Percentiles rank a stretch among this genome's conserved stretches.
phyloP scores from a whole-genome alignment of 2,888 invertebrate genomes.

The Metallyticus violacea region DNA sequence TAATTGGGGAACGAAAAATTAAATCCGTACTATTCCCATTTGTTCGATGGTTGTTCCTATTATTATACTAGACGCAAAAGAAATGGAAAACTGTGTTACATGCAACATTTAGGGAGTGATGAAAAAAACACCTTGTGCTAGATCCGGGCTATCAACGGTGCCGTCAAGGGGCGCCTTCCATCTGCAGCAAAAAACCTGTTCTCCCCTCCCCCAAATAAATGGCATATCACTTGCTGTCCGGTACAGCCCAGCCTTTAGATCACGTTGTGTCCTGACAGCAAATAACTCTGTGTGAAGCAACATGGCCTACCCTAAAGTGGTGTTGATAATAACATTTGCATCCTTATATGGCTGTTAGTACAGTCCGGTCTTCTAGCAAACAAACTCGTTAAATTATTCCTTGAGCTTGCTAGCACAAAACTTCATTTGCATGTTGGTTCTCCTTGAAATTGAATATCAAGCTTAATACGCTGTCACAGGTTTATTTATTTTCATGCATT shows the following conservation, averaged over 20 bases:
- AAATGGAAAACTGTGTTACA: no score
- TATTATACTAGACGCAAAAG: no score
- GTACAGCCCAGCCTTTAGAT: background rate
- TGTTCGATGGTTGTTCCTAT: no score
- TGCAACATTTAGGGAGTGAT: no score
- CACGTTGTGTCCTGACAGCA: constrained; percentile 4
- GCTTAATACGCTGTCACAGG: background rate
- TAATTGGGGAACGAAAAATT: no score
- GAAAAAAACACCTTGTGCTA: no score
- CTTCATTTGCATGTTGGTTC: background rate
- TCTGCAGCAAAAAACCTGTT: background rate
- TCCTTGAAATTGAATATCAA: background rate
- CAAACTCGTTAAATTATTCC: no score
- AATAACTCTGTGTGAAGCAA: constrained; percentile 4
- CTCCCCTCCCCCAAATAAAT: background rate
- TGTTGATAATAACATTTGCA: background rate
- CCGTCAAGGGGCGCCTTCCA: background rate
- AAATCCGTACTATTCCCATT: no score
- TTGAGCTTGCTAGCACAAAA: background rate
- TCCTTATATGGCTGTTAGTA: background rate
- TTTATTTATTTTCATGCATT: background rate
- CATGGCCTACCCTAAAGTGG: constrained; percentile 5
- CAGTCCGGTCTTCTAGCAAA: background rate
- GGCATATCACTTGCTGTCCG: background rate
- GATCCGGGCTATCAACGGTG: no score